Base-by-base conservation (phyloP, 2,113 vertebrate species). In the Indicator maculatus region DNA sequence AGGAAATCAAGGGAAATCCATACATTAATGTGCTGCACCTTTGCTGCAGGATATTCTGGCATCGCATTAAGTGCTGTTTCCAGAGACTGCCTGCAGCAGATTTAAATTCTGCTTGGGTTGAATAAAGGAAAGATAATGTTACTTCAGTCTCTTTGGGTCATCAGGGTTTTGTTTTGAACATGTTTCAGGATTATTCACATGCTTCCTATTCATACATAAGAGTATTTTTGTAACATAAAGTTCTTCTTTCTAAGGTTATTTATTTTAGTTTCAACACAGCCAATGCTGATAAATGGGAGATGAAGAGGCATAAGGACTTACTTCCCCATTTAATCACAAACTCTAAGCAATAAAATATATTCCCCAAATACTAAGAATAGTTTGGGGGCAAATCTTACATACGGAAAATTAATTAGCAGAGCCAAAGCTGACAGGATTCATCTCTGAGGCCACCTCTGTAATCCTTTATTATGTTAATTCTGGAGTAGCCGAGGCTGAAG, bases 121-220 rank as follows among this genome's bases (percentile, higher is more conserved):
- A 93, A 65, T 83, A 83, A 58, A 93, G 47, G 69, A 73, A 84
- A 95, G 79, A 91, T 91, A 90, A 93, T 63, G 61, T 83, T 93
- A 73, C 90, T 90, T 90, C 77, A 63, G 0, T 44, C 27, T 82
- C 79, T 86, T 86, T 1, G 6, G 95, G 86, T 93, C 83, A 90
- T 95, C 83, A 88, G 85, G 58, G 85, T 38, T 91, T 88, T 96
- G 90, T 93, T 94, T 93, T 90, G 63, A 72, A 86, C 63, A 10
- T 88, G 84, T 94, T 90, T 95, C 83, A 90, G 66, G 21, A 78
- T 82, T 64, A 90, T 33, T 78, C 63, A 36, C 66, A 89, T 91
- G 75, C 31, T 90, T 94, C 41, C 80, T 79, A 75, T 89, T 67
- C 33, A 85, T 88, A 44, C 31, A 39, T 44, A 55, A 17, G 28